phyloP scores from a whole-genome alignment of 1,140 invertebrate species.

The Heliconius congener region DNA sequence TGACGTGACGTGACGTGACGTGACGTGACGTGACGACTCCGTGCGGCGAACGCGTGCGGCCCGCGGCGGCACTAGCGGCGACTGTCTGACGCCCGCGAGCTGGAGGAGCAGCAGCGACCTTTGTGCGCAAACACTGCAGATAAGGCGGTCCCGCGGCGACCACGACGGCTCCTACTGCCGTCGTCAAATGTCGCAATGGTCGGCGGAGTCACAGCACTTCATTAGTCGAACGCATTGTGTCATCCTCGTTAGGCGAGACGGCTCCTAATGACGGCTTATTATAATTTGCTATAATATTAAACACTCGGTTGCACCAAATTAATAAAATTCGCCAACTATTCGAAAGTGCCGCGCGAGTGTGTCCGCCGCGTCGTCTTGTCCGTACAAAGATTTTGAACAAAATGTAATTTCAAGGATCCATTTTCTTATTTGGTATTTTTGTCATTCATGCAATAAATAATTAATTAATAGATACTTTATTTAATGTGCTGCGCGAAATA shows the following conservation, averaged over 20 bases:
- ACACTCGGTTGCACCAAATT: background rate
- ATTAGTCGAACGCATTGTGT: background rate
- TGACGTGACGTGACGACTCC: background rate
- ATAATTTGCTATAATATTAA: background rate
- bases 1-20: too few relatives aligned
- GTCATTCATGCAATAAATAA: background rate
- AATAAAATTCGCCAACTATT: background rate
- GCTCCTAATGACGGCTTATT: background rate
- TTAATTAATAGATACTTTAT: background rate
- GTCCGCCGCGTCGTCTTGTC: background rate
- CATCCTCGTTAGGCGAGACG: background rate
- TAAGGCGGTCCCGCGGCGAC: background rate
- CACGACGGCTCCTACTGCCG: too few relatives aligned
- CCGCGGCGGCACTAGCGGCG: constrained; percentile 33
- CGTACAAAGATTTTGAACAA: background rate
- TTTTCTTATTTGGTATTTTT: background rate
- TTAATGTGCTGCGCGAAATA: background rate
- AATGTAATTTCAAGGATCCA: background rate
- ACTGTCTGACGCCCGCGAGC: background rate
- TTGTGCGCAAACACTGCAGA: background rate
- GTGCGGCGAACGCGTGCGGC: constrained; percentile 33
- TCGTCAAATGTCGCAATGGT: background rate
- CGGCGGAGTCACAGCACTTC: background rate
- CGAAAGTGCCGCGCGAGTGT: background rate
- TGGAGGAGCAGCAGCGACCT: background rate